A percentile compares a stretch with the other conserved stretches of the same genome.
Conservation (phyloP, 2,797 vertebrate genomes). For the Rhinophrynus dorsalis region DNA sequence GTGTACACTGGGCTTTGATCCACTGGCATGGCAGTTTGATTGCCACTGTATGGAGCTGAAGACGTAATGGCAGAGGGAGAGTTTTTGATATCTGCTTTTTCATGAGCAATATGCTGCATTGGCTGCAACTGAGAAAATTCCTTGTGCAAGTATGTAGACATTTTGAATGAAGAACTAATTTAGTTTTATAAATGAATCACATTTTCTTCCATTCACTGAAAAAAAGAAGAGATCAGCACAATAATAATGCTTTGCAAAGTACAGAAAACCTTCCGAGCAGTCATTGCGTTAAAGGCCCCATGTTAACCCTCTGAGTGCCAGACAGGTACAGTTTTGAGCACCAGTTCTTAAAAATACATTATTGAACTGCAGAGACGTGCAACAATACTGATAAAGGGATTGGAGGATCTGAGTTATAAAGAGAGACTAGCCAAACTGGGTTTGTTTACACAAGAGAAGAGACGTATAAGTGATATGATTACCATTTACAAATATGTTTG, state of each 20-base stretch:
- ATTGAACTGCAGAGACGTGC: too few species aligned
- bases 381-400: too few species aligned
- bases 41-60: conserved; percentile 67
- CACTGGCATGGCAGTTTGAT: conserved; percentile 64
- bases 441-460: too few species aligned
- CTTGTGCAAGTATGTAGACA: conserved; percentile 76
- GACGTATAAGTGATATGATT: too few species aligned
- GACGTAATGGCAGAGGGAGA: conserved; percentile 66
- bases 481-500: too few species aligned
- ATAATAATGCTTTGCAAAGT: not conserved
- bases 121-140: conserved; percentile 72
- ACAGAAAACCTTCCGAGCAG: too few species aligned
- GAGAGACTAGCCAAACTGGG: too few species aligned
- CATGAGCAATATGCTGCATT: conserved; percentile 75
- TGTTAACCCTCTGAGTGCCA: too few species aligned
- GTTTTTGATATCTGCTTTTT: conserved; percentile 72
- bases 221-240: conserved; percentile 22
- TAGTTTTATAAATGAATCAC: conserved; percentile 57
- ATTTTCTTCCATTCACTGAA: conserved; percentile 44
- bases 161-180: conserved; percentile 52
- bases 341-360: too few species aligned
- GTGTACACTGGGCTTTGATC: conserved; percentile 82
- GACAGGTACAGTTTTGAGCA: too few species aligned
- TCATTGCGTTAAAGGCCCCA: too few species aligned
- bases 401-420: too few species aligned